Evolutionary conservation across 2,797 vertebrate genomes (phyloP).

Genomic region (Channallabes apus): DNA sequence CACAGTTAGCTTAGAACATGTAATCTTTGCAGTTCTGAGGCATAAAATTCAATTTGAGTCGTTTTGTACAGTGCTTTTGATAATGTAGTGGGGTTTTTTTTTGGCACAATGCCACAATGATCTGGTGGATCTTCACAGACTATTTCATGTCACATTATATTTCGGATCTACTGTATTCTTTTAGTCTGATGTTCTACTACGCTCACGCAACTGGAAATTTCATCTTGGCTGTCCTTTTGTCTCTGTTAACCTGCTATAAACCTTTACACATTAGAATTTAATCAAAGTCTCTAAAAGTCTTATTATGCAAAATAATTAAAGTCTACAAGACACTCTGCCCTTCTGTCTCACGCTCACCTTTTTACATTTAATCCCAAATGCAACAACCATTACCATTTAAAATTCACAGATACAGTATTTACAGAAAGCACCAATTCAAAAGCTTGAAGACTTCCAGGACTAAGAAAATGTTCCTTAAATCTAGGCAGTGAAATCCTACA

Average conservation of each 20-base stretch:
- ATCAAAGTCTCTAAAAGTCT: neutral
- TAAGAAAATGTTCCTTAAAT: neutral
- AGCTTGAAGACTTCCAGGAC: neutral
- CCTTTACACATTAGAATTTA: neutral
- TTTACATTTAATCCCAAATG: neutral
- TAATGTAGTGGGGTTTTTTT: neutral
- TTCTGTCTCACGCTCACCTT: neutral
- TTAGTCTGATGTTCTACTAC: neutral
- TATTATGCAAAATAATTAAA: neutral
- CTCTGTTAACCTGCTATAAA: neutral
- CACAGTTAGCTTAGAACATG: neutral
- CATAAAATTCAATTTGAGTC: neutral
- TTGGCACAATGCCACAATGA: neutral
- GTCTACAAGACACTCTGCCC: constrained; percentile 1
- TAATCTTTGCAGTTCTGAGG: constrained; percentile 3
- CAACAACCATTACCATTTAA: neutral
- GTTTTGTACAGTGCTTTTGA: neutral
- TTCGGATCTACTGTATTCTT: neutral
- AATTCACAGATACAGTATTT: neutral
- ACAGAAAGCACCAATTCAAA: neutral
- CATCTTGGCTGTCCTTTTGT: neutral
- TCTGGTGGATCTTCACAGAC: neutral
- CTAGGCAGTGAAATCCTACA: neutral
- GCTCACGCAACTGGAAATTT: neutral
- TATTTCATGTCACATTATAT: neutral